Conservation (phyloP, 1,140 invertebrate genomes). For the Drosophila watanabei region DNA sequence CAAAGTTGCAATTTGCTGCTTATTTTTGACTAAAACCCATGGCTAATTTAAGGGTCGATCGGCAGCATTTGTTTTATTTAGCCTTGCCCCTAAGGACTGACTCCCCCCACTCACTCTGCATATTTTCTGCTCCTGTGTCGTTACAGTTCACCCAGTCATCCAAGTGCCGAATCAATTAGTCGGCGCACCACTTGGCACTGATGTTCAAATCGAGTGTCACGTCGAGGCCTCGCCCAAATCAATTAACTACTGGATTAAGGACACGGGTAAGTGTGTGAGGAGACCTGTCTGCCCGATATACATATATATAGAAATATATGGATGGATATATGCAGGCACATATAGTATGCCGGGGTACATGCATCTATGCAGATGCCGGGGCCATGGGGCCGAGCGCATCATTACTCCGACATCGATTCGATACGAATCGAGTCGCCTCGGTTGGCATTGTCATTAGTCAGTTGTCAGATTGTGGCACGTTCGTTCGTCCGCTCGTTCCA, state of each 20-base stretch:
- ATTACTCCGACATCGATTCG: slow-evolving; percentile 78
- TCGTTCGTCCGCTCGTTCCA: slow-evolving; percentile 32
- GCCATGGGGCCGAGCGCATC: slow-evolving; percentile 58
- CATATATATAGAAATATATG: neutral
- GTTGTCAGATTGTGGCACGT: slow-evolving; percentile 65
- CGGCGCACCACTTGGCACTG: slow-evolving; percentile 93
- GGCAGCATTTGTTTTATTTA: slow-evolving; percentile 21
- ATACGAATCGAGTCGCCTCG: slow-evolving; percentile 44
- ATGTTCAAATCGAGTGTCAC: slow-evolving; percentile 95
- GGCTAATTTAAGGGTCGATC: slow-evolving; percentile 12
- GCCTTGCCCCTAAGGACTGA: slow-evolving; percentile 4
- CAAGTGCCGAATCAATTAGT: slow-evolving; percentile 95
- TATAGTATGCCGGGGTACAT: slow-evolving; percentile 16
- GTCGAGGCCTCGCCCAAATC: slow-evolving; percentile 95
- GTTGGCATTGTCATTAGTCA: slow-evolving; percentile 74
- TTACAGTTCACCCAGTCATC: slow-evolving; percentile 94
- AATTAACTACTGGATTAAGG: slow-evolving; percentile 95
- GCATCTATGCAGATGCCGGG: slow-evolving; percentile 52
- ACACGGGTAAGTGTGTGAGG: slow-evolving; percentile 88
- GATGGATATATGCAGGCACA: neutral
- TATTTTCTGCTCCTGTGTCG: slow-evolving; percentile 23
- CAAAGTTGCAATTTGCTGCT: too few species aligned
- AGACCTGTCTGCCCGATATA: slow-evolving; percentile 26
- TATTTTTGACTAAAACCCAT: neutral
- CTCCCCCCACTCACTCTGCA: neutral